These are phyloP conservation scores for Pelochelys cantorii DNA, from an alignment of 2,797 vertebrate genomes.

Conservation along the genomic window DNA sequence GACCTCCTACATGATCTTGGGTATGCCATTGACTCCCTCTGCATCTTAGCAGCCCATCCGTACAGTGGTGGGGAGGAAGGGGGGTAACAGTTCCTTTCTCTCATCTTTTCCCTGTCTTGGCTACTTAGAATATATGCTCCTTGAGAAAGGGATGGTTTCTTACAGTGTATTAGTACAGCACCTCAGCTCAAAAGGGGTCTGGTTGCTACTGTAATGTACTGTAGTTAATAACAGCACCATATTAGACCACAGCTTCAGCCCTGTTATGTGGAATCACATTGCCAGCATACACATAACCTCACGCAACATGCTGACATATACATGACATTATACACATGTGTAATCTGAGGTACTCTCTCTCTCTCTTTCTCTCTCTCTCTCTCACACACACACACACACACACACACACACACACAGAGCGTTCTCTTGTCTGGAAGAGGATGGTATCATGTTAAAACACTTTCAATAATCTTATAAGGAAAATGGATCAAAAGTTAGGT, in stretches of 20 bases:
- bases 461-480: neutral
- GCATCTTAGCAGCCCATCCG: conserved; percentile 52
- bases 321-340: accelerated
- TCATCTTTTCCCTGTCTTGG: neutral
- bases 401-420: neutral
- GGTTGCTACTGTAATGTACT: accelerated
- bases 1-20: neutral
- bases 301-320: accelerated
- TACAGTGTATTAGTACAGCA: neutral
- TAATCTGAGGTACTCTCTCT: accelerated
- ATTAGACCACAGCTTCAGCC: neutral
- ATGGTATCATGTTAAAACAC: neutral
- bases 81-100: neutral
- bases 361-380: neutral
- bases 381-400: neutral
- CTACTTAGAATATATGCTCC: neutral
- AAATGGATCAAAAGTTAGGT: neutral
- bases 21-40: neutral
- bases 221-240: neutral
- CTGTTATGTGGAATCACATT: neutral
- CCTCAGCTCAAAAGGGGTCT: accelerated
- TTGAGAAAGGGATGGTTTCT: neutral
- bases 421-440: neutral
- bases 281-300: accelerated
- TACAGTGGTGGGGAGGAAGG: neutral